Percentiles rank a stretch among this genome's conserved stretches.
phyloP scores from a whole-genome alignment of 2,113 vertebrate genomes.

The Callipepla californica region DNA sequence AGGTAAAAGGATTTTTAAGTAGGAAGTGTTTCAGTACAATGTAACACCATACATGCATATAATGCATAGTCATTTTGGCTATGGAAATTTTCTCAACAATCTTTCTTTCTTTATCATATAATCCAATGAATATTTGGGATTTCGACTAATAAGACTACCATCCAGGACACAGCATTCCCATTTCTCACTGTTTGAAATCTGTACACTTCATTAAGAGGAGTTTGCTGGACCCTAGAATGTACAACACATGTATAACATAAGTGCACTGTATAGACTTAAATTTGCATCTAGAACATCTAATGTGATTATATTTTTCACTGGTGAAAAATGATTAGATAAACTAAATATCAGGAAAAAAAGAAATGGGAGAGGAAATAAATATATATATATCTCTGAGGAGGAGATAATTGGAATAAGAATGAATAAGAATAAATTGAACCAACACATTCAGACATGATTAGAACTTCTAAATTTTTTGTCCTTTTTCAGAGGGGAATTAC shows the following conservation, averaged over 20 bases:
- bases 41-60: not conserved
- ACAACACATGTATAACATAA: not conserved
- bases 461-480: not conserved
- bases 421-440: not conserved
- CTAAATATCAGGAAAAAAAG: not conserved
- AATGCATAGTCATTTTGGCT: not conserved
- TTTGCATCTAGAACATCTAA: not conserved
- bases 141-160: not conserved
- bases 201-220: not conserved
- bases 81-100: not conserved
- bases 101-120: not conserved
- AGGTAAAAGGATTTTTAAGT: not conserved
- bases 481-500: not conserved
- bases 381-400: not conserved
- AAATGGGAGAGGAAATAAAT: not conserved
- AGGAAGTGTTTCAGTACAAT: not conserved
- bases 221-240: not conserved
- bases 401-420: not conserved
- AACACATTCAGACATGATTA: not conserved
- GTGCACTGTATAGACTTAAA: not conserved
- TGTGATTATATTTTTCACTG: rapidly evolving
- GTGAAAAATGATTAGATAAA: not conserved
- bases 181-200: not conserved
- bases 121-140: not conserved
- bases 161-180: not conserved